A percentile compares a stretch with the other conserved stretches of the same genome.
Evolutionary conservation across 2,113 vertebrate species (phyloP).

Genomic region (Istiophorus platypterus): DNA sequence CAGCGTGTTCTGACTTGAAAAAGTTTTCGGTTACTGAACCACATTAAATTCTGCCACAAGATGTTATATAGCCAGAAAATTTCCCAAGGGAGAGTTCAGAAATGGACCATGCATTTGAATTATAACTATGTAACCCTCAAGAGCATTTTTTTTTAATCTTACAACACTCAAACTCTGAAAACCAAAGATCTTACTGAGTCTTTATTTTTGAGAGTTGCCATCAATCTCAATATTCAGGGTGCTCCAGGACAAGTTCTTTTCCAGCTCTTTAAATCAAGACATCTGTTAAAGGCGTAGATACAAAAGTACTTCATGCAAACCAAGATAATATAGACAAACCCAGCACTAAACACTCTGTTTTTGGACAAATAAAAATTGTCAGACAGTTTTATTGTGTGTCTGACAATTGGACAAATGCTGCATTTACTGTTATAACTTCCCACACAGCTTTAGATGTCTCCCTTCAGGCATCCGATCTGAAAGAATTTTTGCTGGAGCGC

Average conservation of each 20-base stretch:
- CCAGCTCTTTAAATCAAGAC: neutral
- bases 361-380: neutral
- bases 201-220: neutral
- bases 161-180: neutral
- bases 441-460: neutral
- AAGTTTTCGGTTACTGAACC: neutral
- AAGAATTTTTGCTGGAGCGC: neutral
- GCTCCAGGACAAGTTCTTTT: neutral
- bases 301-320: neutral
- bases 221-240: neutral
- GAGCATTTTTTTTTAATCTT: neutral
- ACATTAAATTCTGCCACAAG: neutral
- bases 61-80: neutral
- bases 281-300: neutral
- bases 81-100: neutral
- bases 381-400: neutral
- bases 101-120: neutral
- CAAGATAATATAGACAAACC: neutral
- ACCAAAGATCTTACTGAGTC: neutral
- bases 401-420: neutral
- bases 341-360: neutral
- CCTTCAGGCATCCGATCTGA: neutral
- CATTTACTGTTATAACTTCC: neutral
- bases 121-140: neutral
- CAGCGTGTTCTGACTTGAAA: neutral